Base-by-base conservation (phyloP, 1,140 invertebrate genomes). In the Prorops nasuta region DNA sequence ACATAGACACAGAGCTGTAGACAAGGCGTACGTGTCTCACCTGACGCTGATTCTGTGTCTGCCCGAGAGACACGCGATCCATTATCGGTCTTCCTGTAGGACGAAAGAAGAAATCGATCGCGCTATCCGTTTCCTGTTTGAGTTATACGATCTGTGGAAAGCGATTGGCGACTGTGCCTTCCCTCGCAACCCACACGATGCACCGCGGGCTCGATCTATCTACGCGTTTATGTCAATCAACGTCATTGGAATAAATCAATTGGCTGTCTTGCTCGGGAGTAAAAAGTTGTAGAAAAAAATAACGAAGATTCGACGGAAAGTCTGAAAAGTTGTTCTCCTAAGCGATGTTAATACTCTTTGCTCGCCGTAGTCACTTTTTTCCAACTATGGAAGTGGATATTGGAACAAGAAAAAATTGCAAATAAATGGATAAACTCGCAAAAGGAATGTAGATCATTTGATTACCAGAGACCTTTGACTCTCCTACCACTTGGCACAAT, bases 31-130 rank as follows among this genome's bases (percentile, higher is more conserved):
- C n/a, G n/a, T n/a, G n/a, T n/a, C n/a, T n/a, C n/a, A n/a, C n/a
- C n/a, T n/a, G n/a, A n/a, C n/a, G n/a, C n/a, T n/a, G n/a, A n/a
- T n/a, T n/a, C n/a, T n/a, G n/a, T n/a, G n/a, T n/a, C n/a, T n/a
- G n/a, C n/a, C n/a, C n/a, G 10, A 28, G 4, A 10, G 24, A 28
- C 24, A 28, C 24, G 24, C 24, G 24, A 28, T 28, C 24, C 19
- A n/a, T 39, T 9, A 34, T 28, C 28, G 50, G 39, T 35, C 17
- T 19, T 20, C 22, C n/a, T 28, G n/a, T 21, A 20, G 32, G 19
- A 46, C 47, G 39, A 48, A 50, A 32, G 19, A 55, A 55, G 52
- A 57, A 51, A 46, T 45, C 32, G 32, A 56, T 54, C 38, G 34
- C 31, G 37, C n/a, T n/a, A 35, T 37, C n/a, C 31, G 49, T 46